phyloP scores from a whole-genome alignment of 30 jellyfish, hydroid and myxozoan species.

The Catostylus mosaicus region DNA sequence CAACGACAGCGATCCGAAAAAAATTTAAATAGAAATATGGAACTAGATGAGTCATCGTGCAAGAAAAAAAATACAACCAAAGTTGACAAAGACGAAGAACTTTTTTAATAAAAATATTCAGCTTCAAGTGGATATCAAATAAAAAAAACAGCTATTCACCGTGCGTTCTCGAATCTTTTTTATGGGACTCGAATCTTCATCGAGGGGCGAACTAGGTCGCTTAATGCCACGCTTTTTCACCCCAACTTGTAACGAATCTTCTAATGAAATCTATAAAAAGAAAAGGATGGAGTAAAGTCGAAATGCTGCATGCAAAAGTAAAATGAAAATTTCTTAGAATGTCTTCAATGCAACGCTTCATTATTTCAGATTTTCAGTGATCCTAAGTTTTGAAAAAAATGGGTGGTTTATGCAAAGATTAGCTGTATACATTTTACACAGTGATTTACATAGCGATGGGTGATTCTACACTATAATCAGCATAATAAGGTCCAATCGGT shows the following conservation, averaged over 20 bases:
- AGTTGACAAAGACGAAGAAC: not conserved
- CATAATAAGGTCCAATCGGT: too few species aligned
- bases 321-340: too few species aligned
- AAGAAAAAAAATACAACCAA: not conserved
- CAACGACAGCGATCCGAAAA: not conserved
- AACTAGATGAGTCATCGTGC: not conserved
- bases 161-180: slow-evolving; percentile 77
- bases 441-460: too few species aligned
- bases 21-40: not conserved
- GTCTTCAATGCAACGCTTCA: too few species aligned
- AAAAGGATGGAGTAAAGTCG: not conserved
- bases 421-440: too few species aligned
- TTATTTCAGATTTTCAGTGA: too few species aligned
- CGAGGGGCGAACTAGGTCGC: slow-evolving; percentile 87
- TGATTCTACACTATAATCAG: too few species aligned
- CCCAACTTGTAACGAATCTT: slow-evolving; percentile 58
- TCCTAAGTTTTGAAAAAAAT: too few species aligned
- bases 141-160: not conserved
- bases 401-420: too few species aligned
- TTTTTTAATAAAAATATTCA: not conserved
- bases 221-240: slow-evolving; percentile 79
- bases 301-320: too few species aligned
- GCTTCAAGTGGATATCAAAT: not conserved
- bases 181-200: slow-evolving; percentile 79
- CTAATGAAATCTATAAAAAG: slow-evolving; percentile 10